These are phyloP conservation scores for Drosophila subpulchrella DNA, from an alignment of 1,140 invertebrate genomes.

Conservation along the genomic window DNA sequence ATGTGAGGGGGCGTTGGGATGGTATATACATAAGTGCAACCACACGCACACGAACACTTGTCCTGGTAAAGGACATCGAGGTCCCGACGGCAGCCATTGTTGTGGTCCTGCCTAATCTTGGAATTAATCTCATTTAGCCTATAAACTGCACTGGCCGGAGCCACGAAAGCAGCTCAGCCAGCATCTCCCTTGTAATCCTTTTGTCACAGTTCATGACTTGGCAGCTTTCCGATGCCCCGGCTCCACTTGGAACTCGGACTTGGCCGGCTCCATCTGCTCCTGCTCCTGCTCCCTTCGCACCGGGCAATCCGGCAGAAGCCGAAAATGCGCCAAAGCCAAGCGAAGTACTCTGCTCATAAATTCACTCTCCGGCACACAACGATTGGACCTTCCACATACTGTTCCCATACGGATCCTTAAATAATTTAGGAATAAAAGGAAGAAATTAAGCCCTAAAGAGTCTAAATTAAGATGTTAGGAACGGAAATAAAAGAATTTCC, in stretches of 20 bases:
- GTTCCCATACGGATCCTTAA: neutral
- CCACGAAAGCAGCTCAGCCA: conserved; percentile 22
- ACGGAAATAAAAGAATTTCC: no score
- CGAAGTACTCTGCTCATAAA: conserved; percentile 58
- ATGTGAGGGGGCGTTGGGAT: neutral
- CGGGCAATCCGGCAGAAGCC: neutral
- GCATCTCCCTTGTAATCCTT: conserved; percentile 74
- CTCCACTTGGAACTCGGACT: conserved; percentile 4
- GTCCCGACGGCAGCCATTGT: conserved; percentile 23
- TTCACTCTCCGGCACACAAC: conserved; percentile 31
- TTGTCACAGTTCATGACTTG: conserved; percentile 75
- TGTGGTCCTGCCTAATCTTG: conserved; percentile 54
- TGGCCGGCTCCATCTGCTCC: conserved; percentile 18
- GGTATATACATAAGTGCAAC: neutral
- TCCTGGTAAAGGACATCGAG: neutral
- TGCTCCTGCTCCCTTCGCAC: neutral
- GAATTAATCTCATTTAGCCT: conserved; percentile 76
- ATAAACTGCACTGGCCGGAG: conserved; percentile 55
- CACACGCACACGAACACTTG: neutral
- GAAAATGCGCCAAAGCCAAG: conserved; percentile 16
- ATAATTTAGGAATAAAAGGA: no score
- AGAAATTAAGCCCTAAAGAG: no score
- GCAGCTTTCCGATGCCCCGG: conserved; percentile 39
- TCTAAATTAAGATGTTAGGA: no score
- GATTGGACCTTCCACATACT: neutral